A percentile compares a stretch with the other conserved stretches of the same genome.
Conservation (phyloP, 2,888 invertebrate species). For the Cylindroiulus punctatus region DNA sequence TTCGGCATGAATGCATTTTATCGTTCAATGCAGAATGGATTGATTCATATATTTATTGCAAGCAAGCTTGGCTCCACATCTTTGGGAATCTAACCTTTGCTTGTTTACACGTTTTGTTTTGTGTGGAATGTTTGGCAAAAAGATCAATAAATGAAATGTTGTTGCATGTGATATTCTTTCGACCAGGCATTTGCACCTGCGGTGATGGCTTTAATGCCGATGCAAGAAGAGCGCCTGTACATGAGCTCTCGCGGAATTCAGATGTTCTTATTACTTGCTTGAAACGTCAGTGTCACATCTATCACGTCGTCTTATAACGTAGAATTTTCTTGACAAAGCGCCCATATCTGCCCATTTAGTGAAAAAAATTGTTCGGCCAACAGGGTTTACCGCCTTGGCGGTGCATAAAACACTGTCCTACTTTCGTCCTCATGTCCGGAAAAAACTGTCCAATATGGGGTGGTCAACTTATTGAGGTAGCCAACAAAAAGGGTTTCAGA, state of each 20-base stretch:
- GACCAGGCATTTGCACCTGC: background rate
- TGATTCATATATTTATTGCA: conserved; percentile 30
- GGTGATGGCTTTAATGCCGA: background rate
- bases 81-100: conserved; percentile 20
- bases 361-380: too few species aligned
- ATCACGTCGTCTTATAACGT: too few species aligned
- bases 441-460: too few species aligned
- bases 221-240: background rate
- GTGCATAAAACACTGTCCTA: too few species aligned
- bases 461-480: too few species aligned
- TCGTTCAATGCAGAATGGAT: background rate
- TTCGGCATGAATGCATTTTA: conserved; percentile 7
- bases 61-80: background rate
- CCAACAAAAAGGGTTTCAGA: too few species aligned
- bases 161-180: background rate
- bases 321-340: too few species aligned
- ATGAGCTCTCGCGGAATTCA: background rate
- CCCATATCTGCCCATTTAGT: too few species aligned
- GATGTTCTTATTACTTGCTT: too few species aligned
- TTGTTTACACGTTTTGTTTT: background rate
- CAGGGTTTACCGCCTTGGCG: too few species aligned
- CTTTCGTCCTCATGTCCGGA: too few species aligned
- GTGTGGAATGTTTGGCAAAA: background rate
- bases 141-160: background rate
- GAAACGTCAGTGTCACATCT: too few species aligned